Percentiles rank a stretch among this genome's conserved stretches.
Conservation (phyloP, 92 coral and sea anemone species). For the Zoanthus gigantus region DNA sequence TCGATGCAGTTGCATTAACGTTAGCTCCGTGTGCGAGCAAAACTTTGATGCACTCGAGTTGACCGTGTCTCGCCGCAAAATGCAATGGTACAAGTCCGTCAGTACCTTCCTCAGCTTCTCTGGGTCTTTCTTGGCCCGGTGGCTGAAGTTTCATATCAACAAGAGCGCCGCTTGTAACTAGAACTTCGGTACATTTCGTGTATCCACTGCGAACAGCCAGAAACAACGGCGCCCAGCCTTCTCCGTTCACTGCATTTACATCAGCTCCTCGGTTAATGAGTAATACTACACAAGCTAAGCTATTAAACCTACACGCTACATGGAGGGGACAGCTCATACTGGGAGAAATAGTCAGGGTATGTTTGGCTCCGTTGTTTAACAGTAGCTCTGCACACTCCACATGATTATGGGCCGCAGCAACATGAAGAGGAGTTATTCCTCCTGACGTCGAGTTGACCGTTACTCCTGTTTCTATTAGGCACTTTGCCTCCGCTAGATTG, state of each 20-base stretch:
- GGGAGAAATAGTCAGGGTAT: constrained; percentile 61
- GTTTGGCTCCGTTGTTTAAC: constrained; percentile 63
- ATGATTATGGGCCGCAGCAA: constrained; percentile 74
- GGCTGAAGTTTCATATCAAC: constrained; percentile 54
- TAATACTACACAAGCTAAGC: constrained; percentile 72
- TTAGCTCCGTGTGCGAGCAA: constrained; percentile 58
- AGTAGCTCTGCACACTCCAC: constrained; percentile 76
- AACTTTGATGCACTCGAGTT: constrained; percentile 63
- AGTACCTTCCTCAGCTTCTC: constrained; percentile 44
- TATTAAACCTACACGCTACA: constrained; percentile 71
- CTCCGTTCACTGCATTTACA: constrained; percentile 69
- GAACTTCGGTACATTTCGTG: constrained; percentile 59
- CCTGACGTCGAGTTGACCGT: constrained; percentile 68
- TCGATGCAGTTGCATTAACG: constrained; percentile 52
- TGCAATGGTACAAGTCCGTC: constrained; percentile 71
- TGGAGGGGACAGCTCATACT: constrained; percentile 65
- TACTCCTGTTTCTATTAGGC: constrained; percentile 65
- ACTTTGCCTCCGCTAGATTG: constrained; percentile 60
- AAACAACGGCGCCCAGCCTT: constrained; percentile 77
- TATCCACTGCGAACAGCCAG: constrained; percentile 72
- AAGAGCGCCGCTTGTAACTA: constrained; percentile 60
- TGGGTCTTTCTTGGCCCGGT: constrained; percentile 12
- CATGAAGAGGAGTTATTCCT: constrained; percentile 72
- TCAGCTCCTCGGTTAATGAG: constrained; percentile 65
- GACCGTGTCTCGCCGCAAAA: constrained; percentile 77